Evolutionary conservation across 2,888 invertebrate genomes (phyloP), one percentile per base, ranked within the genome.

Genomic region (Thecophora atra): DNA sequence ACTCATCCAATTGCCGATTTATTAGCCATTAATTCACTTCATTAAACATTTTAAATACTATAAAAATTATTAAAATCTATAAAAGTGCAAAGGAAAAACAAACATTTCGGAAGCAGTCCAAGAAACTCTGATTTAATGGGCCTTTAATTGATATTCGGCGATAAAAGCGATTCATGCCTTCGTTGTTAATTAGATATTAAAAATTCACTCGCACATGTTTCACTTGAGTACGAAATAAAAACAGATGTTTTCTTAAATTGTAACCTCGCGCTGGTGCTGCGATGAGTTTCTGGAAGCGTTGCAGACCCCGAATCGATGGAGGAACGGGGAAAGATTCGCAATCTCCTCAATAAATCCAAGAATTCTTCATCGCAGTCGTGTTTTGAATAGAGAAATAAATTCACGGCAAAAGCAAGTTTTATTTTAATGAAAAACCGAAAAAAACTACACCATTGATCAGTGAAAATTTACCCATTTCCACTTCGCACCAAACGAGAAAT

Each of bases 141-240:
- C 17, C 17, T 58, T 15, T 58, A 58, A 58, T 58, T 58, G 58
- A 58, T 58, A 24, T 58, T 58, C 58, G 28, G 17, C 26, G 26
- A 58, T 58, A 47, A 47, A 47, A 47, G 5, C 17, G 58, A 58
- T 58, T 58, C 28, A 28, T 58, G 58, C 15, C 24, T n/a, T 28
- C 28, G 58, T 8, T 28, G 58, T 58, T 58, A 15, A 58, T 58
- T 58, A 47, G 47, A 47, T 24, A 24, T 58, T 58, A 58, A 58
- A 26, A 26, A 28, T 26, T 28, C 58, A 58, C 28, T 8, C 58
- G 58, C 58, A 28, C 26, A 24, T n/a, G 47, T 24, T 58, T 58
- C 26, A 58, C 17, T 58, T 24, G 58, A 58, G 58, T 58, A 58
- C 58, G 24, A 58, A 58, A 28, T 7, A 58, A 37, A 24, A 58